Evolutionary conservation across 2,113 vertebrate species (phyloP).

Genomic region (Brienomyrus brachyistius): DNA sequence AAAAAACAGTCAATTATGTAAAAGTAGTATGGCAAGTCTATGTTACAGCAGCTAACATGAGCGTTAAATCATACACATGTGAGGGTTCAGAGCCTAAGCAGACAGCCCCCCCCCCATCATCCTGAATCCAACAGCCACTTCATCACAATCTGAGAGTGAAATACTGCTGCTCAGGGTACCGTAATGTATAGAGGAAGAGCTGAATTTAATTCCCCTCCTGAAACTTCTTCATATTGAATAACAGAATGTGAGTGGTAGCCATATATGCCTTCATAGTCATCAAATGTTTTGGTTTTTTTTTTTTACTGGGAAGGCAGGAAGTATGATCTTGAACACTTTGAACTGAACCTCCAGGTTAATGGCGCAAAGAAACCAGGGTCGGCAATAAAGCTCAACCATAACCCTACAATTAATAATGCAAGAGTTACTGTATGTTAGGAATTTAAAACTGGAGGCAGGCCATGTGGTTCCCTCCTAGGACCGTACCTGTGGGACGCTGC

Average conservation of each 20-base stretch:
- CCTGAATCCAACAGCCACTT: neutral
- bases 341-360: neutral
- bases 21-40: neutral
- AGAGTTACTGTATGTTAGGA: neutral
- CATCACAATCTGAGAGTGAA: neutral
- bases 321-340: neutral
- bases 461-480: neutral
- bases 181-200: neutral
- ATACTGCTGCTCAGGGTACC: neutral
- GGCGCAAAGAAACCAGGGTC: neutral
- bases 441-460: neutral
- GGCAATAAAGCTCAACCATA: neutral
- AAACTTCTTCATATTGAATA: neutral
- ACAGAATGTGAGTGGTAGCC: neutral
- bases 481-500: slow-evolving; percentile 65
- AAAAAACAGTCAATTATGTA: neutral
- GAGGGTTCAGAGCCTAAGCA: neutral
- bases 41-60: neutral
- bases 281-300: neutral
- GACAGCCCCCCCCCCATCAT: neutral
- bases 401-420: neutral
- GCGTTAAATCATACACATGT: neutral
- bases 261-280: neutral
- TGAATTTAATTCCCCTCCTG: neutral
- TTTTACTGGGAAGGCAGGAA: neutral